Evolutionary conservation across 2,888 invertebrate genomes (phyloP).

Genomic region (Xestia rhomboidea): DNA sequence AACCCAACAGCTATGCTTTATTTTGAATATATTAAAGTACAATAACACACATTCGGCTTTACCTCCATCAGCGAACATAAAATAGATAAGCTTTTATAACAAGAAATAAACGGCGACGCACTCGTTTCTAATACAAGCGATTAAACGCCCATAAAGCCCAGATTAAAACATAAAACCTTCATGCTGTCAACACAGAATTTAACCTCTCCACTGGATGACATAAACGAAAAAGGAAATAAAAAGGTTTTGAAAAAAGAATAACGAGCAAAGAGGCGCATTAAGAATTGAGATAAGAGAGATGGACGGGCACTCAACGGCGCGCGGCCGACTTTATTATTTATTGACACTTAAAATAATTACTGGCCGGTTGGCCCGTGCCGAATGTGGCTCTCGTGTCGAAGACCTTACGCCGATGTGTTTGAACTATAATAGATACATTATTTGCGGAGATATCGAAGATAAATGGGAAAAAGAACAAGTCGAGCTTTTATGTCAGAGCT

Average conservation of each 20-base stretch:
- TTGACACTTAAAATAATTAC: slow-evolving; percentile 91
- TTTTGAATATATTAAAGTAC: slow-evolving; percentile 72
- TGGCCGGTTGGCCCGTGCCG: slow-evolving; percentile 89
- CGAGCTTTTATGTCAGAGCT: not conserved
- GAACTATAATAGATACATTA: slow-evolving; percentile 60
- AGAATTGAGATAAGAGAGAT: slow-evolving; percentile 90
- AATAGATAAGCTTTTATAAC: slow-evolving; percentile 79
- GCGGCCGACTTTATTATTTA: slow-evolving; percentile 90
- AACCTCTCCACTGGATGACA: slow-evolving; percentile 85
- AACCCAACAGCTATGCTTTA: slow-evolving; percentile 62
- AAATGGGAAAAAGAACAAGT: slow-evolving; percentile 6
- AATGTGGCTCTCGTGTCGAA: slow-evolving; percentile 78
- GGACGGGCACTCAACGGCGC: slow-evolving; percentile 89
- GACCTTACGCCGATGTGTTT: slow-evolving; percentile 73
- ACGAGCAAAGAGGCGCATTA: slow-evolving; percentile 90
- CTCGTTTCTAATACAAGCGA: slow-evolving; percentile 79
- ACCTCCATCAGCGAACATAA: slow-evolving; percentile 77
- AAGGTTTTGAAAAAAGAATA: slow-evolving; percentile 81
- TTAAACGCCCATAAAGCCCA: slow-evolving; percentile 84
- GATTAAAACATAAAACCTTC: slow-evolving; percentile 90
- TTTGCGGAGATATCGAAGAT: slow-evolving; percentile 45
- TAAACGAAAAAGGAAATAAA: slow-evolving; percentile 84
- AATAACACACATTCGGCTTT: slow-evolving; percentile 70
- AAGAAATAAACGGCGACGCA: slow-evolving; percentile 72
- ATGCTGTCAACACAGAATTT: slow-evolving; percentile 89